These are phyloP conservation scores for Allobates femoralis DNA, from an alignment of 2,797 vertebrate genomes.

Conservation along the genomic window DNA sequence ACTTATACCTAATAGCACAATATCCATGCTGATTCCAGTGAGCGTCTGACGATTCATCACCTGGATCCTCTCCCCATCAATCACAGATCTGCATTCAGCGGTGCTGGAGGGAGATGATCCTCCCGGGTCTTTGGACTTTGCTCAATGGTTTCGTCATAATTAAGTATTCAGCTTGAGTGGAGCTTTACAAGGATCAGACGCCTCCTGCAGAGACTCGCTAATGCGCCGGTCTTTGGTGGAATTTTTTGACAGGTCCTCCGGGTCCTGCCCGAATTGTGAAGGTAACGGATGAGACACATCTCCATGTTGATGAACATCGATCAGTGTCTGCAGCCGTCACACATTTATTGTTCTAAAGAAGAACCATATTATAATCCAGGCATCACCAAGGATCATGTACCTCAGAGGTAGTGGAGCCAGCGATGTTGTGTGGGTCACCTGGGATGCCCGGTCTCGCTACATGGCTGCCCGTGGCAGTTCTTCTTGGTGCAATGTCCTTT, in stretches of 20 bases:
- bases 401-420: background rate
- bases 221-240: conserved; percentile 8
- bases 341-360: background rate
- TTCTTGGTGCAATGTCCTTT: background rate
- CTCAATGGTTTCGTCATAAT: conserved; percentile 23
- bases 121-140: background rate
- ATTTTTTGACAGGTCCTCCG: conserved; percentile 33
- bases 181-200: background rate
- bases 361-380: background rate
- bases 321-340: background rate
- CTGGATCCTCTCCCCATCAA: conserved; percentile 1
- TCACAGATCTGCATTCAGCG: background rate
- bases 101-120: background rate
- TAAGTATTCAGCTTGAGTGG: conserved; percentile 5
- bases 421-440: background rate
- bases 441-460: background rate
- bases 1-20: background rate
- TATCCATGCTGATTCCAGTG: background rate
- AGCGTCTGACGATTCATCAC: background rate
- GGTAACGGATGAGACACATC: background rate
- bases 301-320: background rate
- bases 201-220: background rate
- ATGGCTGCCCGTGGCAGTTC: too few relatives aligned
- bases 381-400: too few relatives aligned
- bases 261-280: background rate